phyloP scores from a whole-genome alignment of 2,113 vertebrate species.

The Apodemus sylvaticus region DNA sequence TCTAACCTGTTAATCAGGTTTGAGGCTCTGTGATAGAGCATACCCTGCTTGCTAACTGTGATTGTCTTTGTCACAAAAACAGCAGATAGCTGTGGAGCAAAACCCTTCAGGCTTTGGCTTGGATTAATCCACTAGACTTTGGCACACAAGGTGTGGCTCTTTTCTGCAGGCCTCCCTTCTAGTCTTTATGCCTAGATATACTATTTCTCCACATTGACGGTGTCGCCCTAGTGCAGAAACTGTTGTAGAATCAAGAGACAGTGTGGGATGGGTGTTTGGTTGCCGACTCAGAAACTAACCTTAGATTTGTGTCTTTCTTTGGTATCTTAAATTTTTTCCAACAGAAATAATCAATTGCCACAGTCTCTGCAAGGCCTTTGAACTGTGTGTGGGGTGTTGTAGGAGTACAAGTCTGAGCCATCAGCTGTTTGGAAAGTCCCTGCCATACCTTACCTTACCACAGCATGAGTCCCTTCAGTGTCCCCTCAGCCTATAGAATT shows the following conservation, averaged over 20 bases:
- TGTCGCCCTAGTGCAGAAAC: too few relatives aligned
- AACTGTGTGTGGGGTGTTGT: not conserved
- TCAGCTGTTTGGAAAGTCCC: not conserved
- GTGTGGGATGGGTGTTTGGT: not conserved
- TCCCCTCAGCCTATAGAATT: not conserved
- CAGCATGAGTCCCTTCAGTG: not conserved
- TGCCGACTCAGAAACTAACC: not conserved
- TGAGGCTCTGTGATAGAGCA: not conserved
- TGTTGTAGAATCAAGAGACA: not conserved
- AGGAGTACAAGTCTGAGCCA: not conserved
- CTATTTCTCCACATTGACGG: not conserved
- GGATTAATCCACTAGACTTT: not conserved
- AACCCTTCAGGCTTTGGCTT: not conserved
- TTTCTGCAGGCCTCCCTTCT: not conserved
- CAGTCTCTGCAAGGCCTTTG: not conserved
- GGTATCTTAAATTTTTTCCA: not conserved
- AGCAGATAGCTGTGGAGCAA: not conserved
- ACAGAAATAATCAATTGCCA: not conserved
- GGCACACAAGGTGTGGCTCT: not conserved
- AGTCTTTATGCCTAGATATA: not conserved
- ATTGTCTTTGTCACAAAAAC: constrained; percentile 41
- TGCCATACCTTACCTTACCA: too few relatives aligned
- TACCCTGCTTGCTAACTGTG: not conserved
- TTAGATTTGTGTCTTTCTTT: not conserved
- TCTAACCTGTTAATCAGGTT: constrained; percentile 52